Percentiles rank a stretch among this genome's conserved stretches.
Conservation (phyloP, 2,888 invertebrate genomes). For the Apotomis turbidana region DNA sequence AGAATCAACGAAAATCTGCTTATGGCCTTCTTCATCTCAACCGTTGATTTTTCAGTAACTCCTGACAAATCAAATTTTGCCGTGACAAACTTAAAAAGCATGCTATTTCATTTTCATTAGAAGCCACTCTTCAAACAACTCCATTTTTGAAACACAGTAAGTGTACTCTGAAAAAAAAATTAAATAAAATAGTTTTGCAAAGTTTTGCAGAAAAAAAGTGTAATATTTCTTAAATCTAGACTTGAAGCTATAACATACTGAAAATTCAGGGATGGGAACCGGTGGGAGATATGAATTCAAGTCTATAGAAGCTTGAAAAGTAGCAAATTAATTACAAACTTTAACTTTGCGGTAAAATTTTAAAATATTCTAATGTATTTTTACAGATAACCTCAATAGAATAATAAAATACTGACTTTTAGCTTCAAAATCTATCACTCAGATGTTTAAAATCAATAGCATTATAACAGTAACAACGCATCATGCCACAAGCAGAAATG, state of each 20-base stretch:
- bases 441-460: background rate
- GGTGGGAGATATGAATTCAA: background rate
- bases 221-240: background rate
- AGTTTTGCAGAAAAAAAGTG: background rate
- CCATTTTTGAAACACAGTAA: background rate
- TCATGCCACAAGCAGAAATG: slow-evolving; percentile 4
- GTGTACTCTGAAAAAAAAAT: no score
- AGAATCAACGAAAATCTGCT: background rate
- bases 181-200: slow-evolving; percentile 2
- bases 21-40: background rate
- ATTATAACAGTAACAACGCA: background rate
- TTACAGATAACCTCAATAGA: background rate
- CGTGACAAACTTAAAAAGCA: background rate
- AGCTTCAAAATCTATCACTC: slow-evolving; percentile 8
- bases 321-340: background rate
- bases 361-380: background rate
- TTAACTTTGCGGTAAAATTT: background rate
- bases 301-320: background rate
- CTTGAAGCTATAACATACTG: background rate
- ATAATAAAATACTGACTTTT: slow-evolving; percentile 7
- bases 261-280: background rate
- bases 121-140: slow-evolving; percentile 16
- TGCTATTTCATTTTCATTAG: background rate
- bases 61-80: background rate
- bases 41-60: background rate